Evolutionary conservation across 2,113 vertebrate species (phyloP).

Genomic region (Dryoscopus gambensis): DNA sequence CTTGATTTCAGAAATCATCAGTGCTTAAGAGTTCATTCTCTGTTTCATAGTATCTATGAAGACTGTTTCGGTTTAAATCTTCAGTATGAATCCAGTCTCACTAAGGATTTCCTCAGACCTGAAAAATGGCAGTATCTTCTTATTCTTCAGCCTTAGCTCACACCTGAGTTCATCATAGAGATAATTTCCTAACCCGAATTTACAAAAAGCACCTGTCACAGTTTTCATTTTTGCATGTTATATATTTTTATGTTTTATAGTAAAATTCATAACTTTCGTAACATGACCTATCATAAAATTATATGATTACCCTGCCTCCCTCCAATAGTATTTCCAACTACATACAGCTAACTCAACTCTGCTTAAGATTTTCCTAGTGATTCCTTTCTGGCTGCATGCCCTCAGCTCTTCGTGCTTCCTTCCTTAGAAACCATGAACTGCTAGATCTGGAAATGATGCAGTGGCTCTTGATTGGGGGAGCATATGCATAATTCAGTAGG

Average conservation of each 20-base stretch:
- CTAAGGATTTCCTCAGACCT: not conserved
- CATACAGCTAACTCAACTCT: not conserved
- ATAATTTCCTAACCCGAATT: not conserved
- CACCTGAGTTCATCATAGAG: not conserved
- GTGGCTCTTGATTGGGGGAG: not conserved
- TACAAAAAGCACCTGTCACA: not conserved
- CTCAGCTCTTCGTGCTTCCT: not conserved
- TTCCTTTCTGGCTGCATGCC: not conserved
- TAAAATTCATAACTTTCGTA: not conserved
- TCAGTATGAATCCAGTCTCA: not conserved
- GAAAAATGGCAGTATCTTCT: not conserved
- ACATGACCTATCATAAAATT: not conserved
- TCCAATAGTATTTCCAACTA: not conserved
- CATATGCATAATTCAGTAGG: not conserved
- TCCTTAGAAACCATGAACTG: not conserved
- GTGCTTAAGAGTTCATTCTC: not conserved
- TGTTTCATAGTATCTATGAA: not conserved
- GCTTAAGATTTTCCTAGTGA: not conserved
- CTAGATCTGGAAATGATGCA: not conserved
- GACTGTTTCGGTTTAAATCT: not conserved
- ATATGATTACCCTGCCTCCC: fast-evolving
- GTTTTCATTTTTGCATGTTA: not conserved
- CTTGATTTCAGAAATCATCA: not conserved
- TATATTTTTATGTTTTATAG: not conserved
- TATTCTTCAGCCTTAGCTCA: not conserved